Conservation (phyloP, 1,140 invertebrate species). For the Papilio machaon region DNA sequence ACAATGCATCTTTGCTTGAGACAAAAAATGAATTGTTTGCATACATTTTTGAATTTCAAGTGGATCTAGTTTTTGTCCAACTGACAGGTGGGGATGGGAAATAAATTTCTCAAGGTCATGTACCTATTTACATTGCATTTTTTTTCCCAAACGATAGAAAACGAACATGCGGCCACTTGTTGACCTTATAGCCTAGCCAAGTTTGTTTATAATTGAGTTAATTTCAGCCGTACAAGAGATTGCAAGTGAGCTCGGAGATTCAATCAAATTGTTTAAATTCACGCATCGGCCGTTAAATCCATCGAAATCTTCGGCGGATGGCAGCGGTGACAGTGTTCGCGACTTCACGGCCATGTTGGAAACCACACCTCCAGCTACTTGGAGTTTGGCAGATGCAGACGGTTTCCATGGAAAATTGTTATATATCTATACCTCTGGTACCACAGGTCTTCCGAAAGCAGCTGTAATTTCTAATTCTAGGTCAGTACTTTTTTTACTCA, state of each 20-base stretch:
- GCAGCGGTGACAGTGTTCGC: constrained; percentile 55
- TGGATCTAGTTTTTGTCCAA: too few species aligned
- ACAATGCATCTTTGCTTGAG: too few species aligned
- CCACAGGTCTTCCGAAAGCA: constrained; percentile 94
- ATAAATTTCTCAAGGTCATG: too few species aligned
- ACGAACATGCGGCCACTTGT: too few species aligned
- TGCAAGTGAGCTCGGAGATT: constrained; percentile 63
- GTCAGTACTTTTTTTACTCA: constrained; percentile 62
- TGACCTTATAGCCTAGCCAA: too few species aligned
- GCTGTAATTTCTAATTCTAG: constrained; percentile 91
- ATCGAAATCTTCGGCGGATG: constrained; percentile 39
- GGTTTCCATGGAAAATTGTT: constrained; percentile 84
- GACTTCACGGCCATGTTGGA: constrained; percentile 71
- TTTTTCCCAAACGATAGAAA: too few species aligned
- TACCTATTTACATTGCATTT: too few species aligned
- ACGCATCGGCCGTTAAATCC: constrained; percentile 58
- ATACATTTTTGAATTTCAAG: too few species aligned
- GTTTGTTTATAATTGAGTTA: background rate
- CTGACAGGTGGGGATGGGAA: too few species aligned
- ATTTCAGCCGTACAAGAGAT: constrained; percentile 77
- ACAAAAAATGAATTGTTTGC: too few species aligned
- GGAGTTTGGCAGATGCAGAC: constrained; percentile 68
- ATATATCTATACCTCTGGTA: constrained; percentile 95
- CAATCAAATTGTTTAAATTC: constrained; percentile 73
- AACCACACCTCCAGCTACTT: constrained; percentile 58